These are phyloP conservation scores for Genyomyrus donnyi DNA, from an alignment of 2,113 vertebrate genomes.

Conservation along the genomic window DNA sequence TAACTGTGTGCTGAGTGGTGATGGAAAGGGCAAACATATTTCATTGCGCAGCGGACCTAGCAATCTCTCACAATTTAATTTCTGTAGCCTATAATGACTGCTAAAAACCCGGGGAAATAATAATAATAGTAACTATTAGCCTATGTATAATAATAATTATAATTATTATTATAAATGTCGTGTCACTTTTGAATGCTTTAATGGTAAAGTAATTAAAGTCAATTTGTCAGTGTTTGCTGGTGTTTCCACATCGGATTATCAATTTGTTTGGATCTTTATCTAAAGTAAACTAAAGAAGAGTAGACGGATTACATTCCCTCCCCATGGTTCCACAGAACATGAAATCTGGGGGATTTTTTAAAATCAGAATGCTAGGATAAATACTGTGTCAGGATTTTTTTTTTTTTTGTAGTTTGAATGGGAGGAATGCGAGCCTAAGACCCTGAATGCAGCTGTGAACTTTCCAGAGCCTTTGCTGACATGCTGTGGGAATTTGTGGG, in stretches of 20 bases:
- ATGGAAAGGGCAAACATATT: not conserved
- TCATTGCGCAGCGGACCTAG: not conserved
- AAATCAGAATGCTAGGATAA: not conserved
- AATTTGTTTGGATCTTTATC: not conserved
- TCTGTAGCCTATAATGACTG: not conserved
- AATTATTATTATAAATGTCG: not conserved
- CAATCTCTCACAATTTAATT: not conserved
- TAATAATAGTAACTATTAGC: not conserved
- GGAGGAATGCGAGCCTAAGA: not conserved
- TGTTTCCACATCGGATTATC: not conserved
- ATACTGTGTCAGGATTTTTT: not conserved
- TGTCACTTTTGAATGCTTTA: not conserved
- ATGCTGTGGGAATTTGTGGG: not conserved
- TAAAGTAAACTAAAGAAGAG: not conserved
- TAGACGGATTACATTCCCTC: not conserved
- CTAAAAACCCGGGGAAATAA: not conserved
- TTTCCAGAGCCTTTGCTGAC: not conserved
- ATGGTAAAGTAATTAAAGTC: not conserved
- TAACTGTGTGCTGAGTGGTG: not conserved
- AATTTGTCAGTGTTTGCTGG: not conserved
- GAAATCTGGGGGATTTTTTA: not conserved
- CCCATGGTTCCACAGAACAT: not conserved
- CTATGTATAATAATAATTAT: not conserved
- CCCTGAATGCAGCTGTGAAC: not conserved
- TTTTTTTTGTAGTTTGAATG: not conserved